Base-by-base conservation (phyloP, 2,888 invertebrate species). In the Clivina fossor region DNA sequence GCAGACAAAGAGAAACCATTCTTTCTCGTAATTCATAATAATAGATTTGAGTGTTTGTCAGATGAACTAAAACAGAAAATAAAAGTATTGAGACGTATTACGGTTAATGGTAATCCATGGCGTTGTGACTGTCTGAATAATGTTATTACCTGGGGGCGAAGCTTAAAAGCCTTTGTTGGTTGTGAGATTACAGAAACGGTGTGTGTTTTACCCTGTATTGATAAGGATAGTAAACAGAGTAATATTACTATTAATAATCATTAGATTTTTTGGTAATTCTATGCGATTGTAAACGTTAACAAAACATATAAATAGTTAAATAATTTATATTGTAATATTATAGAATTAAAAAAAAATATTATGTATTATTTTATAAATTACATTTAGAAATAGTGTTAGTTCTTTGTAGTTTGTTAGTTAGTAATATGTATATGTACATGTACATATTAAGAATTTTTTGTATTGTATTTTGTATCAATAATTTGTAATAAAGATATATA, bases 21-120 rank as follows among this genome's bases (percentile, higher is more conserved):
- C 3, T 26, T 37, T 49, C 5, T 49, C 4, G 15, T 37, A 4
- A 18, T 49, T n/a, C 26, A 49, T 5, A 18, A 38, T 18, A 49
- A 49, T 35, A 15, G 28, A 7, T 37, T 49, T 26, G 15, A 49
- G n/a, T 49, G 49, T 49, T 13, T 49, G 11, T 26, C 18, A 9
- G 22, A 49, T 16, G 26, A 49, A 11, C 3, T 49, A 9, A 22
- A 38, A 26, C 13, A 49, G 15, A 35, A 49, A 18, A 15, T 49
- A 5, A 49, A 49, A 13, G 26, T 15, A 49, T 37, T 49, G 28
- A 35, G 19, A 37, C 37, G 38, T 15, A 2, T 49, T 9, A 49
- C 49, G 9, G 28, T 49, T 8, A 22, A 49, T 22, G 49, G 28
- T 13, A 49, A 49, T n/a, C 49, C 49, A 9, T 49, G 49, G 49